Evolutionary conservation across 1,140 invertebrate species (phyloP), one percentile per base, ranked within the genome.

Genomic region (Cyclina sinensis): DNA sequence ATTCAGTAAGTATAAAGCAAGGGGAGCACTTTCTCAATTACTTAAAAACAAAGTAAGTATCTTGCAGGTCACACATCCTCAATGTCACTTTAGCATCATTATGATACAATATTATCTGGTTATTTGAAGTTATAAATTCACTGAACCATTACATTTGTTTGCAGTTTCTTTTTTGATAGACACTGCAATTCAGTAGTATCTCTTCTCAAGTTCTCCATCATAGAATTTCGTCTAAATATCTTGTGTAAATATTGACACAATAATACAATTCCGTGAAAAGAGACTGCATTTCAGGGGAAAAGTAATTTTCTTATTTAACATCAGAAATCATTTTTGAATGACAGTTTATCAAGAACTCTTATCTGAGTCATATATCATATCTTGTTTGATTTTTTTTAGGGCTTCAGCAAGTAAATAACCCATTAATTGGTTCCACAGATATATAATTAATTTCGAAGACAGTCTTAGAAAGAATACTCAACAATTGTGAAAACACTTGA

Each of bases 331-430:
- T 39, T 39, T 37, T 35, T 70, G 14, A 35, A 70, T 70, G 65
- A 18, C 65, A 70, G 21, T 37, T 70, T 37, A 35, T 70, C 35
- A 70, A 70, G 35, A 39, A 16, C 12, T 16, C n/a, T 37, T 37
- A 70, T 39, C 65, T 37, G 18, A 4, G 27, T 27, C 32, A 70
- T 70, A 37, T 37, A 70, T 70, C 65, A 70, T 70, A 32, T 70
- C 65, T 21, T 12, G 35, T 35, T 70, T 35, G 12, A 62, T 62
- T 27, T 62, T 62, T 62, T n/a, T 11, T n/a, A 21, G 12, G 12
- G n/a, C 18, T 65, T 65, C 24, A 65, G 3, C 12, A 65, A 30
- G 32, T 70, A 16, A 21, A 37, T 70, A 3, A 70, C 35, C 16
- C 7, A 5, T 39, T 39, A 70, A 37, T 70, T 4, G 65, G 7